phyloP scores from a whole-genome alignment of 1,140 invertebrate genomes.

The silkworm (Bombyx mori) region ASM3026992v2 NC_085130.1:11874001-11874500 shows the following conservation, averaged over 20 bases:
- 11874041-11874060: conserved; percentile 20
- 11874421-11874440: conserved; percentile 19
- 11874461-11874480: conserved; percentile 13
- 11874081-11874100: conserved; percentile 12
- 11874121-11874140: conserved; percentile 4
- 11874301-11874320: conserved; percentile 16
- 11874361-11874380: conserved; percentile 16
- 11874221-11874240: conserved; percentile 13
- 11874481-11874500: conserved; percentile 2
- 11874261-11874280: conserved; percentile 10
- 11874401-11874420: conserved; percentile 13
- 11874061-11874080: conserved; percentile 4
- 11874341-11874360: conserved; percentile 17
- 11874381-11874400: conserved; percentile 18
- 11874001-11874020: conserved; percentile 11
- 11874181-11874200: conserved; percentile 16
- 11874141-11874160: conserved; percentile 2
- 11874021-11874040: conserved; percentile 18
- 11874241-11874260: conserved; percentile 13
- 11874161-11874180: conserved; percentile 18
- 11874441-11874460: conserved; percentile 6
- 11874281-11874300: conserved; percentile 1
- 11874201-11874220: conserved; percentile 9
- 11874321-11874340: conserved; percentile 22
- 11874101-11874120: conserved; percentile 5